Percentiles rank a stretch among this genome's conserved stretches.
phyloP scores from a whole-genome alignment of 1,140 invertebrate genomes.

The Uloborus diversus region DNA sequence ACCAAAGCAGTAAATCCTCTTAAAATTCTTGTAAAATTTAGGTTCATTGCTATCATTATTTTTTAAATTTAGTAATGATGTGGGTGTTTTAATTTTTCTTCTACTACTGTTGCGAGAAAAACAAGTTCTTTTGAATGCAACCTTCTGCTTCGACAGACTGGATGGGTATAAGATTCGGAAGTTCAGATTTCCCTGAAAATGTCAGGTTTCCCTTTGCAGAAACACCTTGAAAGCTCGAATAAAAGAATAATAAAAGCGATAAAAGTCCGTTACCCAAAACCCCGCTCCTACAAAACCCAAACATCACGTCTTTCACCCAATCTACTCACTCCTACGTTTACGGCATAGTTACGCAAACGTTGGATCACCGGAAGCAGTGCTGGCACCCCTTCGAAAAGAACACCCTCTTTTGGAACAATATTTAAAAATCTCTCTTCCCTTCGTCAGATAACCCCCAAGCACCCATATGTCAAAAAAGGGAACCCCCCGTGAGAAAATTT shows the following conservation, averaged over 20 bases:
- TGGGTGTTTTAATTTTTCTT: no score
- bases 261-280: slow-evolving; percentile 48
- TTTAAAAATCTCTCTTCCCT: slow-evolving; percentile 34
- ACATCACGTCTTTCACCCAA: neutral
- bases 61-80: no score
- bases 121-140: no score
- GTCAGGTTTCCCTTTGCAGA: no score
- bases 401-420: slow-evolving; percentile 41
- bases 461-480: slow-evolving; percentile 33
- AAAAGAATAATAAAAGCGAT: neutral
- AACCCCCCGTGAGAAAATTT: slow-evolving; percentile 49
- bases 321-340: slow-evolving; percentile 51
- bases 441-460: slow-evolving; percentile 6
- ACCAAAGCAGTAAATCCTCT: no score
- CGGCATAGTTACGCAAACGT: slow-evolving; percentile 47
- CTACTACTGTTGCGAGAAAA: no score
- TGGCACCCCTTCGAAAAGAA: neutral
- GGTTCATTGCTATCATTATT: no score
- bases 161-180: neutral
- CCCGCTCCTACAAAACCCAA: slow-evolving; percentile 17
- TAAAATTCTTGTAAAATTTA: no score
- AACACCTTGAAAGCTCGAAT: neutral
- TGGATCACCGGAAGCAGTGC: slow-evolving; percentile 23
- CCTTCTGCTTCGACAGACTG: no score
- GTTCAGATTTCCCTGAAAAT: neutral